These are phyloP conservation scores for Coendou prehensilis DNA, from an alignment of 2,797 vertebrate genomes.

Conservation along the genomic window DNA sequence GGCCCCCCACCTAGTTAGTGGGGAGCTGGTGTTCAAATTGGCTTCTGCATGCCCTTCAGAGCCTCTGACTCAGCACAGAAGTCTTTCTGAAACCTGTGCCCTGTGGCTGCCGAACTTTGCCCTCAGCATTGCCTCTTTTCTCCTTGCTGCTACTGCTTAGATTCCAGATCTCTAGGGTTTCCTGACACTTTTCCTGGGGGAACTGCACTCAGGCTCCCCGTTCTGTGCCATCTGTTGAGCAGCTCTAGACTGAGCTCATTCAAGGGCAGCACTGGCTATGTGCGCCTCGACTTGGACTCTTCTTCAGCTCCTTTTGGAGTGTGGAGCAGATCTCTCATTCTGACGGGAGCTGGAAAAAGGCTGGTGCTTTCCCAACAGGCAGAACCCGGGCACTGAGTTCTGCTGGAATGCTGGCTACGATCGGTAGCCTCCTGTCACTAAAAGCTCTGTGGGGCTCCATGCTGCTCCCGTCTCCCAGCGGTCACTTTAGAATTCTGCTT, in stretches of 20 bases:
- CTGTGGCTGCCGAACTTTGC: not conserved
- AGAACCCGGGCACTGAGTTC: fast-evolving
- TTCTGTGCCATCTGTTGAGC: fast-evolving
- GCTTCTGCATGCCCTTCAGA: not conserved
- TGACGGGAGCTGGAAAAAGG: not conserved
- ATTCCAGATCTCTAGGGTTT: not conserved
- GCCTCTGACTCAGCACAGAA: not conserved
- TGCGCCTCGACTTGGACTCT: not conserved
- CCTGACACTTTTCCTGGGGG: not conserved
- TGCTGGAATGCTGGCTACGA: fast-evolving
- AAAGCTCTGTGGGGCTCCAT: too few species aligned
- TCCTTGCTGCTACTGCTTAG: not conserved
- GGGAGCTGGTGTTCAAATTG: fast-evolving
- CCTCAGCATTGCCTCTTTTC: not conserved
- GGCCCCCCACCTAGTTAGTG: too few species aligned
- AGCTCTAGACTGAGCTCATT: not conserved
- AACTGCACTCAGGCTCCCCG: not conserved
- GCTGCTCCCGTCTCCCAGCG: not conserved
- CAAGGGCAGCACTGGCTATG: not conserved
- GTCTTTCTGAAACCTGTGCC: not conserved
- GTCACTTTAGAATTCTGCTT: not conserved
- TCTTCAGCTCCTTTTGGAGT: not conserved
- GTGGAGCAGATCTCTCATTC: too few species aligned
- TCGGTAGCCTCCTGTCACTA: fast-evolving
- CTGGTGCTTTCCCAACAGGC: not conserved